Evolutionary conservation across 1,140 invertebrate genomes (phyloP), one percentile per base, ranked within the genome.

Genomic region (Penaeus japonicus): DNA sequence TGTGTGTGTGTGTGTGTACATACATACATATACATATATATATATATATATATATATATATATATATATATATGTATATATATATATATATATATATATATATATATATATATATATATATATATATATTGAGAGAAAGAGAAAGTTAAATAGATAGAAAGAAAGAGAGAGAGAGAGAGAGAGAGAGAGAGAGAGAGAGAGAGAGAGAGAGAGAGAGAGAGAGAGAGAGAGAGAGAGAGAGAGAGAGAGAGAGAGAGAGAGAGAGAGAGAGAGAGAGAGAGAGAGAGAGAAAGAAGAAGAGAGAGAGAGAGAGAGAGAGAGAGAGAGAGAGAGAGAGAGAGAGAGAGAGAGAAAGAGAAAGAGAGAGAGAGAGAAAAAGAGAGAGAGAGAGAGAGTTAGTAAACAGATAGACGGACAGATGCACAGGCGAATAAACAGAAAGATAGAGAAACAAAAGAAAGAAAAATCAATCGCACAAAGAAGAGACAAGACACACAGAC

Each of bases 291-390:
- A 54, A 24, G n/a, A 12, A 10, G 24, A 20, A 82, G 54, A 59
- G 53, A 47, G n/a, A 53, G n/a, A 17, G 81, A 55, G 24, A 59
- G 54, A 27, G 80, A 82, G 54, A 59, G 54, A 59, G 80, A 59
- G 54, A 27, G 54, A 59, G 80, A 59, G 54, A 59, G 54, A 59
- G 80, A 82, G 62, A 84, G 62, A 73, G 62, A 73, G 82, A 84
- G 82, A 84, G 82, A 73, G 59, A 84, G 82, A 84, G 82, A 84
- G 82, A 84, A 59, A 84, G 82, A 84, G 82, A 84, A 59, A 84
- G 82, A 84, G 59, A 73, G 65, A 73, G 59, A 84, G 82, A 70
- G 65, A 73, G 65, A 73, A n/a, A 73, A 24, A 27, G 62, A 47
- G 62, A 65, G 35, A 65, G 81, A 39, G 35, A 39, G 35, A 39